Evolutionary conservation across 2,113 vertebrate species (phyloP).

Genomic region (Callorhinus ursinus): DNA sequence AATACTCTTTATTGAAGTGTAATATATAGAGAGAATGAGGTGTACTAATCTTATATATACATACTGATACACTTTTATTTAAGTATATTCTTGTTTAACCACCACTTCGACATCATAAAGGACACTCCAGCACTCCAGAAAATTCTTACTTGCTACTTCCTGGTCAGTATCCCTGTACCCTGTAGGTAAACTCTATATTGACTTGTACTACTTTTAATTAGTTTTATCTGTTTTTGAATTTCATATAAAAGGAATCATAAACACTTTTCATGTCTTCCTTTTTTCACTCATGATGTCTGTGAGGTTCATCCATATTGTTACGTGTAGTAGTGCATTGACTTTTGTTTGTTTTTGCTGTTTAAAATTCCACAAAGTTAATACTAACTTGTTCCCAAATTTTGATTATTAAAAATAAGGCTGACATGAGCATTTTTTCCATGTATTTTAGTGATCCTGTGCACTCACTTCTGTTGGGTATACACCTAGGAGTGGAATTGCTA

Average conservation of each 20-base stretch:
- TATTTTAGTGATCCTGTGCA: neutral
- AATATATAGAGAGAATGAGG: neutral
- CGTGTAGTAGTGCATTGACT: neutral
- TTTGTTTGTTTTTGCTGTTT: neutral
- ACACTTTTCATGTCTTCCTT: neutral
- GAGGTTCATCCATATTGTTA: neutral
- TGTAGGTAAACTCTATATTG: neutral
- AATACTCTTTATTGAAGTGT: neutral
- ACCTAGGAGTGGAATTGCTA: neutral
- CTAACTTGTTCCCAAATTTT: neutral
- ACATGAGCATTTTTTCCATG: neutral
- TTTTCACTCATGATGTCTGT: neutral
- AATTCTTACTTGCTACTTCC: neutral
- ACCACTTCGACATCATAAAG: neutral
- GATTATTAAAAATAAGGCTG: slow-evolving; percentile 37
- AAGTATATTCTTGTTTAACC: neutral
- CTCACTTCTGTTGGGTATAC: neutral
- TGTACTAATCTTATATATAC: neutral
- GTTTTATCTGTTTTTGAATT: slow-evolving; percentile 25
- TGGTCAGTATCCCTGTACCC: neutral
- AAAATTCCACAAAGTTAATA: neutral
- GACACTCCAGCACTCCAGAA: neutral
- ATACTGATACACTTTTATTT: neutral
- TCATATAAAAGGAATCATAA: neutral
- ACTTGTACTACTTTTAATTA: neutral